Percentiles rank a stretch among this genome's conserved stretches.
Conservation (phyloP, 2,888 invertebrate genomes). For the Marasmarcha lunaedactyla region DNA sequence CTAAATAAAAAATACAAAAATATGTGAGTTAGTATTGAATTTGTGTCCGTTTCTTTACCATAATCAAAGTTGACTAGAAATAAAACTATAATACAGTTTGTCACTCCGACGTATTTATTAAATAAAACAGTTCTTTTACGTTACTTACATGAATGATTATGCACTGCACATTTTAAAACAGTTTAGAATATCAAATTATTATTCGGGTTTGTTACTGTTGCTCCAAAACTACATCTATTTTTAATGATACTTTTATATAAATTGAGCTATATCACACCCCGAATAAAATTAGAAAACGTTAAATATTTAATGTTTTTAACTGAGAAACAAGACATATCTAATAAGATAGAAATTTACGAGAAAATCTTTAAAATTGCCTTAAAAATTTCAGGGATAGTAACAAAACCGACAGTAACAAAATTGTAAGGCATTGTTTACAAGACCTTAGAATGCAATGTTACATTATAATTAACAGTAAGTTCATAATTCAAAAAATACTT, state of each 20-base stretch:
- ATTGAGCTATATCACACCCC: background rate
- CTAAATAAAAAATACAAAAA: too few relatives aligned
- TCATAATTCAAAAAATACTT: background rate
- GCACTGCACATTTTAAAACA: background rate
- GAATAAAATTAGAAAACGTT: conserved; percentile 1
- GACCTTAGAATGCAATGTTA: background rate
- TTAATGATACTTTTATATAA: too few relatives aligned
- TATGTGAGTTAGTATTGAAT: too few relatives aligned
- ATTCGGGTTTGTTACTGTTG: background rate
- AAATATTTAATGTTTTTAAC: conserved; percentile 1
- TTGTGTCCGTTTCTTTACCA: too few relatives aligned
- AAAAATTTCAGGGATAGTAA: conserved; percentile 5
- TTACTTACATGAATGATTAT: background rate
- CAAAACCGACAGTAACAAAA: conserved; percentile 5
- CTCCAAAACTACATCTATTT: too few relatives aligned
- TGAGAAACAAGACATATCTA: background rate
- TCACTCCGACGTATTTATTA: background rate
- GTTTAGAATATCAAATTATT: background rate
- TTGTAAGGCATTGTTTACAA: conserved; percentile 4
- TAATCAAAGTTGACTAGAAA: background rate
- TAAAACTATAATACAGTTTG: background rate
- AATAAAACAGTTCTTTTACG: background rate
- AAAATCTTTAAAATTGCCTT: conserved; percentile 2
- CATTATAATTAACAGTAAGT: background rate
- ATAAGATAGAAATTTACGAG: conserved; percentile 1